phyloP scores from a whole-genome alignment of 2,888 invertebrate species.

The Molorchus minor region DNA sequence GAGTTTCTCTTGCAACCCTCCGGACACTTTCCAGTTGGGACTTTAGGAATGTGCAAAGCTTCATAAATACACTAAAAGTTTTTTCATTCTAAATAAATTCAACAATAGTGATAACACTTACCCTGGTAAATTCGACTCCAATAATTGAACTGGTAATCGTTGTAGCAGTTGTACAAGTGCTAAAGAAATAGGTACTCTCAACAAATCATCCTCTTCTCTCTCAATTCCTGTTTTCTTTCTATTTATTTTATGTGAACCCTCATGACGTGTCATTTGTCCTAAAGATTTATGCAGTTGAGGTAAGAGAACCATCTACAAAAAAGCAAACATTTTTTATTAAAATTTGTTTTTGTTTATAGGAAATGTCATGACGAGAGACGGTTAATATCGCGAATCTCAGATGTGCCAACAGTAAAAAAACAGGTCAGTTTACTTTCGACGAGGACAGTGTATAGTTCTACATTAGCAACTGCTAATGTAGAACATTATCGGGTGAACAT shows the following conservation, averaged over 20 bases:
- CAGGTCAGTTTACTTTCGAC: too few relatives aligned
- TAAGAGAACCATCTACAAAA: constrained; percentile 68
- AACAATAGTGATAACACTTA: constrained; percentile 60
- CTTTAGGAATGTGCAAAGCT: constrained; percentile 89
- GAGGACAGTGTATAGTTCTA: too few relatives aligned
- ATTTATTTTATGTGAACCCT: constrained; percentile 81
- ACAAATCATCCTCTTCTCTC: constrained; percentile 90
- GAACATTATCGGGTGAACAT: too few relatives aligned
- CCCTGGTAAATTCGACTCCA: constrained; percentile 84
- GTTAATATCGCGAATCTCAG: too few relatives aligned
- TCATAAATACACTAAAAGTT: constrained; percentile 76
- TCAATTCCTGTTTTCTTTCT: constrained; percentile 73
- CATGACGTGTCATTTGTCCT: constrained; percentile 75
- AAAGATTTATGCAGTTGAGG: constrained; percentile 82
- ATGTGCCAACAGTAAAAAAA: too few relatives aligned
- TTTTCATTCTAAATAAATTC: background rate
- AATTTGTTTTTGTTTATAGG: too few relatives aligned
- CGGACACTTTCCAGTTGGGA: constrained; percentile 89
- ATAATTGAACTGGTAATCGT: constrained; percentile 78
- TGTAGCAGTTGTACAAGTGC: constrained; percentile 93
- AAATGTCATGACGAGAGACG: too few relatives aligned
- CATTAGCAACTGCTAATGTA: too few relatives aligned
- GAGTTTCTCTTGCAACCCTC: constrained; percentile 84
- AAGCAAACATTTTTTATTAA: background rate
- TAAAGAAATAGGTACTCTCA: constrained; percentile 90